A percentile compares a stretch with the other conserved stretches of the same genome.
Evolutionary conservation across 2,797 vertebrate genomes (phyloP).

Genomic region (Hoplostethus mediterraneus): DNA sequence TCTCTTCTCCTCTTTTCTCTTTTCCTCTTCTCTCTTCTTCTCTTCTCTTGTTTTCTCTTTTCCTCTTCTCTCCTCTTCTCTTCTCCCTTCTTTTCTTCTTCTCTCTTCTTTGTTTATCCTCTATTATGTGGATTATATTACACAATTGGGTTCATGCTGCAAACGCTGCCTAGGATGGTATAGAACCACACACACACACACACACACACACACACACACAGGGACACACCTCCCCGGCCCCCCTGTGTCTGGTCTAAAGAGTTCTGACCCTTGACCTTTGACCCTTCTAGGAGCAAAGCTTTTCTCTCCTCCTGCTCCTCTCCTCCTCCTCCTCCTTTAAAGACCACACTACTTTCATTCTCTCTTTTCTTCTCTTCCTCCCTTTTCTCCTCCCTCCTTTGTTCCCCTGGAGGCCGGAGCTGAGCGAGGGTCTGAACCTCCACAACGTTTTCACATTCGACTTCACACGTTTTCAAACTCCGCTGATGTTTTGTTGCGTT

Average conservation of each 20-base stretch:
- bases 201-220: conserved; percentile 13
- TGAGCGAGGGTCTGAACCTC: conserved; percentile 38
- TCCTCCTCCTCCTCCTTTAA: conserved; percentile 26
- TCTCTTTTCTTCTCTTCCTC: conserved; percentile 39
- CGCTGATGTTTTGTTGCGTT: conserved; percentile 7
- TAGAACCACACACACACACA: conserved; percentile 5
- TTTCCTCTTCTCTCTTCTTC: no score
- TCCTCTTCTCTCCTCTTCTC: no score
- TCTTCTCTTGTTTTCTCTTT: no score
- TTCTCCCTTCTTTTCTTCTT: no score
- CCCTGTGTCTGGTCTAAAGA: conserved; percentile 53
- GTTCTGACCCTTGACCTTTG: conserved; percentile 61
- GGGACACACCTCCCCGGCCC: conserved; percentile 21
- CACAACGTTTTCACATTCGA: conserved; percentile 24
- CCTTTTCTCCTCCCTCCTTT: conserved; percentile 52
- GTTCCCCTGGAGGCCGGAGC: conserved; percentile 40
- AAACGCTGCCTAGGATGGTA: conserved; percentile 6
- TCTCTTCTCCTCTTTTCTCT: no score
- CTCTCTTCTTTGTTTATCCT: no score
- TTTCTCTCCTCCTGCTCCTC: conserved; percentile 25
- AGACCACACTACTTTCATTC: conserved; percentile 42
- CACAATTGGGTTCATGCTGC: background rate
- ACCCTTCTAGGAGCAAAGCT: conserved; percentile 41
- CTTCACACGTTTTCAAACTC: conserved; percentile 25
- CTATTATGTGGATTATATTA: no score